Base-by-base conservation (phyloP, 2,888 invertebrate genomes). In the Cataglyphis cursor region DNA sequence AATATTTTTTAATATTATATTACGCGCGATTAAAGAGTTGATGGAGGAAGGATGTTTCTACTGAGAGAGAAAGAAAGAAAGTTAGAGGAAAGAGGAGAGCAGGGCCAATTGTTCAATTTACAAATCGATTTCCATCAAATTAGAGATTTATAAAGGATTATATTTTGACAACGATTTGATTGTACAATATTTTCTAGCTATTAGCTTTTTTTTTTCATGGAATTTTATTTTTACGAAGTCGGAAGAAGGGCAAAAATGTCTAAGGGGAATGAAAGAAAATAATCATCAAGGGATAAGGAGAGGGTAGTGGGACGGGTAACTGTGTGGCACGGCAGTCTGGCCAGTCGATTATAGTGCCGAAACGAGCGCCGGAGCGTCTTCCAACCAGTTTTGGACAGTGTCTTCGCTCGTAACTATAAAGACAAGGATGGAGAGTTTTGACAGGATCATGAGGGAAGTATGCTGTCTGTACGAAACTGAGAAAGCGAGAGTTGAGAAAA, bases 291-390 rank as follows among this genome's bases (percentile, higher is more conserved):
- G 68, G 80, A 62, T 6, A 57, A 38, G 31, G 35, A 31, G 57
- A 80, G 51, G 31, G 54, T 48, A 59, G 54, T 61, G 48, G 59
- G 62, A 82, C 75, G 82, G 89, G 66, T 70, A 75, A 73, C 57
- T 74, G 82, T 64, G 80, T 70, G 75, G 84, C 81, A 83, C 64
- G 80, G 83, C 86, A 87, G 90, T 85, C 85, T 85, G 88, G 85
- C 84, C 89, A 85, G 89, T 89, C 88, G 89, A 89, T 89, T 89
- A 89, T 85, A 83, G 83, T 87, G 88, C 88, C 89, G 89, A 89
- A 89, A 89, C 89, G 88, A 89, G 89, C 84, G 87, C 70, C 75
- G 85, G 85, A 85, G 75, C 84, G 83, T 88, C 86, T 87, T 83
- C 87, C 89, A 87, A 89, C 89, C 89, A 89, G 89, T 89, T 89